Evolutionary conservation across 2,888 invertebrate genomes (phyloP).

Genomic region (Lingula anatina): DNA sequence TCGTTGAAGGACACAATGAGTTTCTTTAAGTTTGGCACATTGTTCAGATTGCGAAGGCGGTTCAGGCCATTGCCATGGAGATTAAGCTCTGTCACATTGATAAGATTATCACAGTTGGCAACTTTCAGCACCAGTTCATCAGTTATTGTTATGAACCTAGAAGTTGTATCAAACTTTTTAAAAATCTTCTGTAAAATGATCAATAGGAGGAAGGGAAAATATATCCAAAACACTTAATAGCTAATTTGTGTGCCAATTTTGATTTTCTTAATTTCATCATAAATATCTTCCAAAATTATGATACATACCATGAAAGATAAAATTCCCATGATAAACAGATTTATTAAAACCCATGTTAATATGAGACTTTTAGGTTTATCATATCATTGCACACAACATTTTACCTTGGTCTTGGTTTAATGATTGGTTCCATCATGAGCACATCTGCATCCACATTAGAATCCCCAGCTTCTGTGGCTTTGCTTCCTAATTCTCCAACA

Average conservation of each 20-base stretch:
- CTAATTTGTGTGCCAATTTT: no score
- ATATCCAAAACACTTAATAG: no score
- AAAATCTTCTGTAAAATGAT: no score
- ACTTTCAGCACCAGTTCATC: constrained; percentile 37
- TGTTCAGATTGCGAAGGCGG: constrained; percentile 11
- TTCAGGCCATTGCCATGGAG: constrained; percentile 45
- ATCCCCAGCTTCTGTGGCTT: constrained; percentile 19
- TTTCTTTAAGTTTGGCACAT: constrained; percentile 27
- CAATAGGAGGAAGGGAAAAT: no score
- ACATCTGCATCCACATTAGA: constrained; percentile 32
- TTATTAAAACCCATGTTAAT: no score
- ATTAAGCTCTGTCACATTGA: constrained; percentile 36
- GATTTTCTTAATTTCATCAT: no score
- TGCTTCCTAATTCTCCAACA: constrained; percentile 25
- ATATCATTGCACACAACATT: no score
- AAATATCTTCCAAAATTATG: no score
- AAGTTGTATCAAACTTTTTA: no score
- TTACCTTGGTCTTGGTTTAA: constrained; percentile 32
- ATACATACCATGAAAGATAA: no score
- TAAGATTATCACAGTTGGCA: constrained; percentile 20
- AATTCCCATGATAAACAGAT: no score
- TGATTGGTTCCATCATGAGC: constrained; percentile 35
- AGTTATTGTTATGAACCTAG: constrained; percentile 32
- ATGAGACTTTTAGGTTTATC: no score
- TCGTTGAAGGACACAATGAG: constrained; percentile 49